Conservation (phyloP, 2,888 invertebrate species). For the Lissocephala sabroskyi region DNA sequence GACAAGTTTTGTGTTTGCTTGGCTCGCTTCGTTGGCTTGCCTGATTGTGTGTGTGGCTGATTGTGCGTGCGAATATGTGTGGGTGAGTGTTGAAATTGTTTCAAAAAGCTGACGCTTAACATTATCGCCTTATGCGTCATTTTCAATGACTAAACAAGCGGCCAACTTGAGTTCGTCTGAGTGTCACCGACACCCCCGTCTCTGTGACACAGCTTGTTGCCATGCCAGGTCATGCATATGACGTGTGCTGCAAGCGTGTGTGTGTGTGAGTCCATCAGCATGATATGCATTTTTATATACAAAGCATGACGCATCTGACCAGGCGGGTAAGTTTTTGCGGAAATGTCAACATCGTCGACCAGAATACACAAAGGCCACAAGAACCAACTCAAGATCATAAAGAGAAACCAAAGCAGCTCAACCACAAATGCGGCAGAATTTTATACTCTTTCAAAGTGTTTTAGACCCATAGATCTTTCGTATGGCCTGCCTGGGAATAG, state of each 20-base stretch:
- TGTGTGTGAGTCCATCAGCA: conserved; percentile 31
- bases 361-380: conserved; percentile 22
- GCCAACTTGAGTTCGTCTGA: conserved; percentile 1
- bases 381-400: too few species aligned
- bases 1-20: conserved; percentile 30
- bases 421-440: too few species aligned
- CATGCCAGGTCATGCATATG: conserved; percentile 4
- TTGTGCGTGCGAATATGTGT: conserved; percentile 9
- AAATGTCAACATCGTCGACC: conserved; percentile 46
- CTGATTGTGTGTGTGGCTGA: background rate
- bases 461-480: too few species aligned
- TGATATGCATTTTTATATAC: conserved; percentile 36
- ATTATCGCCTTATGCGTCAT: conserved; percentile 46
- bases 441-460: too few species aligned
- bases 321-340: conserved; percentile 21
- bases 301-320: conserved; percentile 29
- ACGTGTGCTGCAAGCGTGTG: conserved; percentile 19
- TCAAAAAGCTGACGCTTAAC: conserved; percentile 52
- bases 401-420: too few species aligned
- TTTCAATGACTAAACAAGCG: conserved; percentile 24
- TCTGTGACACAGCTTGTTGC: too few species aligned
- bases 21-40: background rate
- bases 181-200: conserved; percentile 8
- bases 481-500: too few species aligned
- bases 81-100: conserved; percentile 46